A percentile compares a stretch with the other conserved stretches of the same genome.
These are phyloP conservation scores for Sciurus carolinensis DNA, from an alignment of 2,797 vertebrate species.

Conservation along the genomic window DNA sequence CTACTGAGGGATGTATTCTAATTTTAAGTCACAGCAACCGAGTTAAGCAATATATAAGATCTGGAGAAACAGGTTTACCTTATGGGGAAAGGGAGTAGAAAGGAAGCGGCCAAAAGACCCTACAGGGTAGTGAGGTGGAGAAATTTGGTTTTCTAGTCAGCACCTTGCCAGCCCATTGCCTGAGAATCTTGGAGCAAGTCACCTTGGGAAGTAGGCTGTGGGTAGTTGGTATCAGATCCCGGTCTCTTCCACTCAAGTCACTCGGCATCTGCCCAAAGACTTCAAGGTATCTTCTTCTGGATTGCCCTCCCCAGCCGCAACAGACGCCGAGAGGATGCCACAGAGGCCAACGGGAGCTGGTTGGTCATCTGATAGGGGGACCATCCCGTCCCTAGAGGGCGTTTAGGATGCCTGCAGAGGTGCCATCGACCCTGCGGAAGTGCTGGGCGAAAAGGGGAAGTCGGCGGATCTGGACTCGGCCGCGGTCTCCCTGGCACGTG, in stretches of 20 bases:
- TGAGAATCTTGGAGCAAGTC: neutral
- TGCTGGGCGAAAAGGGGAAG: fast-evolving
- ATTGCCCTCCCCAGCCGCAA: neutral
- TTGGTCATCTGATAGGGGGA: too few species aligned
- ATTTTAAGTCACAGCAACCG: slow-evolving; percentile 43
- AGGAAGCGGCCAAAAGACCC: neutral
- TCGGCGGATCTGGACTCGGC: neutral
- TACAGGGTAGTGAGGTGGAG: neutral
- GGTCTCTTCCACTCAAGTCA: too few species aligned
- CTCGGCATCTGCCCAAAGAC: neutral
- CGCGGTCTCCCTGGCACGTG: neutral
- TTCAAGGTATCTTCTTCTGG: neutral
- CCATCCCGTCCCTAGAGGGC: neutral
- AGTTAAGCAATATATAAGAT: slow-evolving; percentile 16
- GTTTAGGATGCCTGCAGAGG: too few species aligned
- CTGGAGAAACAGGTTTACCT: slow-evolving; percentile 48
- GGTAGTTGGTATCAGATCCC: neutral
- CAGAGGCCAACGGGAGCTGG: neutral
- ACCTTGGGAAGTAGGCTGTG: neutral
- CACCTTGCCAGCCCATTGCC: neutral
- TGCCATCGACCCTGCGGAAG: neutral
- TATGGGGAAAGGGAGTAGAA: neutral
- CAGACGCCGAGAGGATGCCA: neutral
- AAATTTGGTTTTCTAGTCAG: neutral
- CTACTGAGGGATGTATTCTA: slow-evolving; percentile 4